Evolutionary conservation across 2,888 invertebrate genomes (phyloP).

Genomic region (Metacarcinus magister): DNA sequence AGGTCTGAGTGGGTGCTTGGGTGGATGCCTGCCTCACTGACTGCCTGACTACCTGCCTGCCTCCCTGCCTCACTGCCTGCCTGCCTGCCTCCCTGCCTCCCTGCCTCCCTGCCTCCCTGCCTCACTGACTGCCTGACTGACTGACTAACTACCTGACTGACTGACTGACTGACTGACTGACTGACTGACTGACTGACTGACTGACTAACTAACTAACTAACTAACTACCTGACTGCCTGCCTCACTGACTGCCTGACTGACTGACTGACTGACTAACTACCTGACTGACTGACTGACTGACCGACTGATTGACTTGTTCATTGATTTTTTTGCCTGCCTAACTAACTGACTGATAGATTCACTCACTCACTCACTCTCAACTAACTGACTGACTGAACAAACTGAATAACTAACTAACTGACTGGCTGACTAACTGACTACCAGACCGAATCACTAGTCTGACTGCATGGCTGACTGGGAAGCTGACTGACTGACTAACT

Average conservation of each 20-base stretch:
- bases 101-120: too few species aligned
- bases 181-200: not conserved
- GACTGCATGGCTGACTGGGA: too few species aligned
- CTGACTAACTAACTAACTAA: not conserved
- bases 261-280: not conserved
- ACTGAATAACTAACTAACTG: too few species aligned
- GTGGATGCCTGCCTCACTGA: not conserved
- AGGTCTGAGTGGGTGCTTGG: not conserved
- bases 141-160: too few species aligned
- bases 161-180: not conserved
- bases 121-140: too few species aligned
- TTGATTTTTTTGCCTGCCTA: not conserved
- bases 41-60: not conserved
- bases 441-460: too few species aligned
- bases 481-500: too few species aligned
- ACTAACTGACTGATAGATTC: too few species aligned
- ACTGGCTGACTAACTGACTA: not conserved
- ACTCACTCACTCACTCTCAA: not conserved
- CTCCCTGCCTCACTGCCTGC: too few species aligned
- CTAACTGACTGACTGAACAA: too few species aligned
- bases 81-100: too few species aligned
- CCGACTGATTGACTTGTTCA: not conserved
- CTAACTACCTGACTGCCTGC: not conserved
- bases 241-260: not conserved
- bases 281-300: not conserved